Base-by-base conservation (phyloP, 2,888 invertebrate species). In the Drosophila falleni region DNA sequence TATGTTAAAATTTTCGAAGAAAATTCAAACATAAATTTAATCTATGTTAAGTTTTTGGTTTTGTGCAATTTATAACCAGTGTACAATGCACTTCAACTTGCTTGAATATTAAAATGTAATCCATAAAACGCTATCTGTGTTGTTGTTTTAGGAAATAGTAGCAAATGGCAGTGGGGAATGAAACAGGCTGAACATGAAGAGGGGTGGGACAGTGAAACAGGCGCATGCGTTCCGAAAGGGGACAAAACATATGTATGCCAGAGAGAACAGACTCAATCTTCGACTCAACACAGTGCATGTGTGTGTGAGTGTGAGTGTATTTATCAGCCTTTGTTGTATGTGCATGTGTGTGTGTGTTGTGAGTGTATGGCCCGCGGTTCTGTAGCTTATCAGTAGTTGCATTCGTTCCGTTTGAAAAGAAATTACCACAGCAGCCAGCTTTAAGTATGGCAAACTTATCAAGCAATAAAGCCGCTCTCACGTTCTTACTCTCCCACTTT, bases 381-480 rank as follows among this genome's bases (percentile, higher is more conserved):
- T 65, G 59, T 70, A 16, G 39, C 55, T 87, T 87, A 84, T 81
- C 87, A 84, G 50, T 59, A 78, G 44, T 62, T 76, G 78, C 64
- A 71, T 71, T 80, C 68, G 64, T 75, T 80, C 56, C 61, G 50
- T 62, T 71, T 16, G 26, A 55, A 63, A 58, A 56, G 50, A 66
- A 61, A 67, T 74, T 64, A 54, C 50, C 58, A 63, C 60, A 62
- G 60, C 62, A 62, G 68, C 61, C 53, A 56, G 33, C 16, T 37
- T 63, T 11, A 37, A 42, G 9, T 33, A 3, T 73, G 74, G 56
- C 50, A 74, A 73, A 74, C n/a, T 50, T 51, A 66, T 35, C 53
- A 49, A 31, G 31, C 42, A 54, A 37, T 37, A 37, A 54, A 47
- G 42, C 35, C 42, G 37, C 60, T 16, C 54, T 44, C 53, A 33